Evolutionary conservation across 2,797 vertebrate species (phyloP).

Genomic region (Lophius americanus): DNA sequence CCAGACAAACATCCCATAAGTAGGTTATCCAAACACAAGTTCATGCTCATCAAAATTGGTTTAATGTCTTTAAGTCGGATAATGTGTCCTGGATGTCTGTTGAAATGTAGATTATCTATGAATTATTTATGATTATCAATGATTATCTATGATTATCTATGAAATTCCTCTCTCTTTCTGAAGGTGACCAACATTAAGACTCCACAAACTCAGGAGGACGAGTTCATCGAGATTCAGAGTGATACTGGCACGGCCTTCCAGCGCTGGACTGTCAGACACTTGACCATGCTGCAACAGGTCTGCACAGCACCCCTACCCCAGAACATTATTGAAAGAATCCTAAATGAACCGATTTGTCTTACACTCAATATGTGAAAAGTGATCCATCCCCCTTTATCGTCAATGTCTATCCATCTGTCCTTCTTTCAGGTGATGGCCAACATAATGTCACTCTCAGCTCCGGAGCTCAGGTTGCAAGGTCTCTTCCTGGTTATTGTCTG

Average conservation of each 20-base stretch:
- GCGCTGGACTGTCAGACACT: constrained; percentile 92
- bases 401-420: no score
- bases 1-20: no score
- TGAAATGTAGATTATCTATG: neutral
- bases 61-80: no score
- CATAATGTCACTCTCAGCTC: constrained; percentile 88
- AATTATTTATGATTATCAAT: no score
- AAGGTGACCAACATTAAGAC: constrained; percentile 96
- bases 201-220: constrained; percentile 91
- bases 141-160: no score
- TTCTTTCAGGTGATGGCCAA: constrained; percentile 90
- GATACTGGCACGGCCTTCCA: constrained; percentile 96
- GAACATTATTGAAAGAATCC: neutral
- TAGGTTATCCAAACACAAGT: no score
- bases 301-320: neutral
- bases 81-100: neutral
- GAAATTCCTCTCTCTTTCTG: constrained; percentile 4
- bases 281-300: constrained; percentile 93
- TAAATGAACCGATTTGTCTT: neutral
- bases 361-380: neutral
- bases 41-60: no score
- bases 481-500: constrained; percentile 93
- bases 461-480: constrained; percentile 90
- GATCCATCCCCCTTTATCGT: neutral
- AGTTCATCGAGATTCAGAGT: constrained; percentile 99